These are phyloP conservation scores for Scyliorhinus canicula DNA, from an alignment of 2,797 vertebrate species.

Conservation along the genomic window DNA sequence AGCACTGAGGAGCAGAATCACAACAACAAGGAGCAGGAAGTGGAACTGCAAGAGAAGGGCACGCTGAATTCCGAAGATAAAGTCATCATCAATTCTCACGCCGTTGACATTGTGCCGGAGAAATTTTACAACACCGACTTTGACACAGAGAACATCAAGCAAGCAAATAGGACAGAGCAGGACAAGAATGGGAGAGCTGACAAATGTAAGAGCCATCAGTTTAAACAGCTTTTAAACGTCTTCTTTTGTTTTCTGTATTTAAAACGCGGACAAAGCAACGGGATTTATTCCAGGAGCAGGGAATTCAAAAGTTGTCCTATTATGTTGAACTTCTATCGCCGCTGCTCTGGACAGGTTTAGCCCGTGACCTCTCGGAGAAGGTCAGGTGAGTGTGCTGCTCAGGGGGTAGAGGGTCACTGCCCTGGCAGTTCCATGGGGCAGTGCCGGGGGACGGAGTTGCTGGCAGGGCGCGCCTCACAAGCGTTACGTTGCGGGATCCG, in stretches of 20 bases:
- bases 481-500: too few species aligned
- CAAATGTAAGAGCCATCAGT: neutral
- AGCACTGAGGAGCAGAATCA: constrained; percentile 46
- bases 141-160: too few species aligned
- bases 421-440: too few species aligned
- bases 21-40: constrained; percentile 47
- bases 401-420: too few species aligned
- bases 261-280: neutral
- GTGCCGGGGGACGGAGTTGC: too few species aligned
- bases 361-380: too few species aligned
- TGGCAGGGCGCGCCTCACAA: too few species aligned
- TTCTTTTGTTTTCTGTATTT: neutral
- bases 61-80: neutral
- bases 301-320: neutral
- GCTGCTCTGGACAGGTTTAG: neutral
- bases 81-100: neutral
- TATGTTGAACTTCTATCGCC: neutral
- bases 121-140: neutral
- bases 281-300: neutral
- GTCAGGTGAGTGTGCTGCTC: too few species aligned
- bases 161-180: neutral
- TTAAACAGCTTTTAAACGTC: neutral
- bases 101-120: neutral
- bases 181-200: neutral
- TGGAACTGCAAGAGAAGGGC: constrained; percentile 55